Conservation (phyloP, 1,140 invertebrate species). For the Aphis craccivora region DNA sequence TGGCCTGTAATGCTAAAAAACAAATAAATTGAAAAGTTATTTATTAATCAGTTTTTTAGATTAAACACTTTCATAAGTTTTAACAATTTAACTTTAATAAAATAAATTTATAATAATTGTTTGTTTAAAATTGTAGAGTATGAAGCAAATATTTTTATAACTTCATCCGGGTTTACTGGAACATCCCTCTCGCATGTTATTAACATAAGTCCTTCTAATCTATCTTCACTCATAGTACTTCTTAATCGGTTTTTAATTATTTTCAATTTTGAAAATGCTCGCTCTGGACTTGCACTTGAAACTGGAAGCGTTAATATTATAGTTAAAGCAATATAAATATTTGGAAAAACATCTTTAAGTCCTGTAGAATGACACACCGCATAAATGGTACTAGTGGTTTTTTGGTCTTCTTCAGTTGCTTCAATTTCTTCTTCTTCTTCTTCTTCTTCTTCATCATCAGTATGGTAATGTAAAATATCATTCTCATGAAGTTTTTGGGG, state of each 20-base stretch:
- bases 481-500: neutral
- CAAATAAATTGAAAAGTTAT: no score
- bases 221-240: neutral
- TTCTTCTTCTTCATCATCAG: neutral
- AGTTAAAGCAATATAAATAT: neutral
- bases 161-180: neutral
- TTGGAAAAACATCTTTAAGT: neutral
- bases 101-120: no score
- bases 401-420: neutral
- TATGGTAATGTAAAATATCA: neutral
- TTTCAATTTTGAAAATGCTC: constrained; percentile 36
- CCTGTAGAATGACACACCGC: neutral
- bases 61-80: no score
- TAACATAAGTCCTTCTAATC: constrained; percentile 7
- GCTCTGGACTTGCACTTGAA: neutral
- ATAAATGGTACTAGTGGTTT: neutral
- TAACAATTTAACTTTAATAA: no score
- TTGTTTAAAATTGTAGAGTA: neutral
- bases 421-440: neutral
- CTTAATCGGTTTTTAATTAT: neutral
- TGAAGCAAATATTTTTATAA: neutral
- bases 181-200: constrained; percentile 9
- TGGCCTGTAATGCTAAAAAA: no score
- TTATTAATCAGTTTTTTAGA: no score
- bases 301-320: neutral